Evolutionary conservation across 2,888 invertebrate genomes (phyloP).

Genomic region (Magallana nippona): DNA sequence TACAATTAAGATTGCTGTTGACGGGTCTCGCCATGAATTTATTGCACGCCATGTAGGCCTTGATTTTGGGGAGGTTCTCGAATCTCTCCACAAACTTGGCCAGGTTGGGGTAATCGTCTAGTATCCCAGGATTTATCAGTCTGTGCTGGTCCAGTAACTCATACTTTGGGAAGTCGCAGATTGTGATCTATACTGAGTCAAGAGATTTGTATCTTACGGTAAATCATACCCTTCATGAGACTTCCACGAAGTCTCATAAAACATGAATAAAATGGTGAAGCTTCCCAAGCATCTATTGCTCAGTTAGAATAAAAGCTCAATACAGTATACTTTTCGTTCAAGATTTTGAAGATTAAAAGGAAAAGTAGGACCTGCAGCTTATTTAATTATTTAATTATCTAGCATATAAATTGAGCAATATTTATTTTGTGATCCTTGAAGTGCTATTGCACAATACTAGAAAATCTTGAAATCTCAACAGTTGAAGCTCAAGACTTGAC

Average conservation of each 20-base stretch:
- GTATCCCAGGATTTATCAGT: slow-evolving; percentile 72
- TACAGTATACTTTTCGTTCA: too few relatives aligned
- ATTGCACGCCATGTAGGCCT: slow-evolving; percentile 66
- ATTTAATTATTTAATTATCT: too few relatives aligned
- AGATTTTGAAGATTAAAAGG: too few relatives aligned
- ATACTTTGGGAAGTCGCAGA: slow-evolving; percentile 80
- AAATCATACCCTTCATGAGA: too few relatives aligned
- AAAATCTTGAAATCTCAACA: too few relatives aligned
- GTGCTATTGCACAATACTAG: too few relatives aligned
- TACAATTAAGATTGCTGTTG: slow-evolving; percentile 71
- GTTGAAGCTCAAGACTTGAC: background rate
- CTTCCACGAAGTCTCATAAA: too few relatives aligned
- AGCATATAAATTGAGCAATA: too few relatives aligned
- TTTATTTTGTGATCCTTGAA: too few relatives aligned
- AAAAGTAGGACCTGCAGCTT: too few relatives aligned
- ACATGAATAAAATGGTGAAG: slow-evolving; percentile 55
- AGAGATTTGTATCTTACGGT: background rate
- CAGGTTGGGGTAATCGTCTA: slow-evolving; percentile 77
- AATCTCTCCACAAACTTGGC: slow-evolving; percentile 77
- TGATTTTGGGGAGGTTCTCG: slow-evolving; percentile 70
- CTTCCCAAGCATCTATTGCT: slow-evolving; percentile 36
- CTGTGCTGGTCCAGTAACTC: slow-evolving; percentile 79
- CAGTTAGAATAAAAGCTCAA: too few relatives aligned
- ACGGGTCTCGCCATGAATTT: slow-evolving; percentile 64
- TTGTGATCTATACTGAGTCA: slow-evolving; percentile 73